Evolutionary conservation across 2,113 vertebrate genomes (phyloP), one percentile per base, ranked within the genome.

Genomic region (Pterophyllum scalare): DNA sequence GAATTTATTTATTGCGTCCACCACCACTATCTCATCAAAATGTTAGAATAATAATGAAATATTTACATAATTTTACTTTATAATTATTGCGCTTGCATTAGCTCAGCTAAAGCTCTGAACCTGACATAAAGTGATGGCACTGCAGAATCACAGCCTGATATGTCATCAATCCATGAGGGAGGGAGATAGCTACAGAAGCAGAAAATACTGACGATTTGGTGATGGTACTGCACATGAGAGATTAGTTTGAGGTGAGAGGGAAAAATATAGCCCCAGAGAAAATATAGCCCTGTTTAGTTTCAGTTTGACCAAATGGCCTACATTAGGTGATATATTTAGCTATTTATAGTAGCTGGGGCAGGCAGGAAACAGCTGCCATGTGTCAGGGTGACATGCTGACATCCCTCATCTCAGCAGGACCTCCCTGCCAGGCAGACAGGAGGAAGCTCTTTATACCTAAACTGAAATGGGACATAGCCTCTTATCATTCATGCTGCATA

Each of bases 291-390:
- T 85, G 88, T 92, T 93, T 92, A 84, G 93, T 89, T 83, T 89
- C 88, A 54, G 89, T 90, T 95, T 94, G 94, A 94, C 94, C 94
- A 93, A 94, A 93, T 90, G 93, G 88, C 93, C 94, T 93, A 94
- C 90, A 94, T 93, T 92, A 92, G 89, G 86, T 92, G 91, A 92
- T 92, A 90, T 89, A 90, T 92, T 87, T 81, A 38, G 86, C 92
- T 94, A 95, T 94, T 95, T 91, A 90, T 95, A 94, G 94, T 80
- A 80, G 89, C 83, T 84, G 88, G 89, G 88, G 81, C 93, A 87
- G 85, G 91, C 92, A 91, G 91, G 90, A 93, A 94, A 93, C 93
- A 94, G 94, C 94, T 93, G 92, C 94, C 91, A 87, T 92, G 93
- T 33, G 85, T 94, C 93, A 94, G 89, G 93, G 88, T 84, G 94